Evolutionary conservation across 2,888 invertebrate genomes (phyloP).

Genomic region (Habroteleia sp.): DNA sequence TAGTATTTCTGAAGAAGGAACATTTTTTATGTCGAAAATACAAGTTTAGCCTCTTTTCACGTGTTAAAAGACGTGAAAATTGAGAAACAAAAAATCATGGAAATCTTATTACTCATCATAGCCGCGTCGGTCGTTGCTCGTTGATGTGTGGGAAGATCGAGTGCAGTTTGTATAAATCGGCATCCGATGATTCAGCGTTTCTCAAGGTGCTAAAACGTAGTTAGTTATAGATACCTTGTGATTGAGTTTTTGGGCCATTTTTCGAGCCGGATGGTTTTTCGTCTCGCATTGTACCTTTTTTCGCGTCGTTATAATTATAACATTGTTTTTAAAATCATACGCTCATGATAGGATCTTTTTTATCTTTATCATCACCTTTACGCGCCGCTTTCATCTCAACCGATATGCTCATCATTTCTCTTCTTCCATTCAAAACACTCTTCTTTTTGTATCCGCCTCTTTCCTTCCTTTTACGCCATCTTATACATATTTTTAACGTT

Average conservation of each 20-base stretch:
- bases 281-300: constrained; percentile 9
- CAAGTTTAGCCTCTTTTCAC: neutral
- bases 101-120: constrained; percentile 20
- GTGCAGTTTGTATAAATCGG: constrained; percentile 33
- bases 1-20: neutral
- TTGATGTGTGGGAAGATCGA: constrained; percentile 17
- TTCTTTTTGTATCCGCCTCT: constrained; percentile 56
- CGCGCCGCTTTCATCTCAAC: constrained; percentile 41
- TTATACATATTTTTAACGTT: constrained; percentile 22
- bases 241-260: constrained; percentile 40
- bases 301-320: constrained; percentile 27
- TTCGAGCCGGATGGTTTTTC: constrained; percentile 7
- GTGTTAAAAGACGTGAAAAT: constrained; percentile 14
- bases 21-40: neutral
- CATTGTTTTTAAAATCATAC: constrained; percentile 46
- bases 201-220: constrained; percentile 33
- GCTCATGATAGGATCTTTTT: constrained; percentile 5
- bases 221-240: constrained; percentile 43
- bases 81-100: neutral
- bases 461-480: constrained; percentile 26
- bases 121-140: constrained; percentile 3
- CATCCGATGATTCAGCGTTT: constrained; percentile 25
- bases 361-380: constrained; percentile 43
- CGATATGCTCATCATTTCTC: constrained; percentile 51
- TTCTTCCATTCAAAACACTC: constrained; percentile 54